These are phyloP conservation scores for Gymnoscopelus braueri DNA, from an alignment of 2,797 vertebrate genomes.

Conservation along the genomic window DNA sequence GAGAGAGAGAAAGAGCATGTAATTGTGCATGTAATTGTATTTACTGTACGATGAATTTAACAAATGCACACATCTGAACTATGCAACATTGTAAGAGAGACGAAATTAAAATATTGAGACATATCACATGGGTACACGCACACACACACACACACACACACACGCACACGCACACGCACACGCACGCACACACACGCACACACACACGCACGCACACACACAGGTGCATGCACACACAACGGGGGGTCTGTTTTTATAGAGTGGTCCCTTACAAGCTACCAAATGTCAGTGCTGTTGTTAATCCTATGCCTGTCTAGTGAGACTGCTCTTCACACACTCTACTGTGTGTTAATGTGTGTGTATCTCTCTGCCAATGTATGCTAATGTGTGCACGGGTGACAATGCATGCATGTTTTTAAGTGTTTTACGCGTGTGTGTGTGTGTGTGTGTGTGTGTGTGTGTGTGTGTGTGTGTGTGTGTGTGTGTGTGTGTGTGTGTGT, in stretches of 20 bases:
- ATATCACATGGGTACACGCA: conserved; percentile 37
- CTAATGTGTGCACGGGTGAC: conserved; percentile 50
- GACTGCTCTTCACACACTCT: conserved; percentile 73
- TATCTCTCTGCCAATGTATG: conserved; percentile 43
- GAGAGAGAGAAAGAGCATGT: too few species aligned
- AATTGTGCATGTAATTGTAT: too few species aligned
- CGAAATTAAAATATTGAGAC: conserved; percentile 46
- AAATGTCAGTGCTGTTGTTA: conserved; percentile 86
- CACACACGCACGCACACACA: conserved; percentile 42
- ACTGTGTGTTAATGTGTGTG: conserved; percentile 37
- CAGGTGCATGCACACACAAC: conserved; percentile 41
- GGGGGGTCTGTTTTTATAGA: conserved; percentile 83
- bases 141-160: conserved; percentile 11
- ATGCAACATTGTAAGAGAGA: conserved; percentile 25
- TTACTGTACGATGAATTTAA: too few species aligned
- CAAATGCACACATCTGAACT: too few species aligned
- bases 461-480: conserved; percentile 17
- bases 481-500: conserved; percentile 35
- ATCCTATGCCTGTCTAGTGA: conserved; percentile 82
- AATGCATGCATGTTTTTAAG: conserved; percentile 38
- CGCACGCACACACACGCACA: conserved; percentile 19
- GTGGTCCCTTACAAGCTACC: conserved; percentile 81
- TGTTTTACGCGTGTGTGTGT: conserved; percentile 11
- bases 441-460: conserved; percentile 24
- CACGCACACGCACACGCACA: background rate